phyloP scores from a whole-genome alignment of 2,797 vertebrate genomes.

The Bucorvus abyssinicus region DNA sequence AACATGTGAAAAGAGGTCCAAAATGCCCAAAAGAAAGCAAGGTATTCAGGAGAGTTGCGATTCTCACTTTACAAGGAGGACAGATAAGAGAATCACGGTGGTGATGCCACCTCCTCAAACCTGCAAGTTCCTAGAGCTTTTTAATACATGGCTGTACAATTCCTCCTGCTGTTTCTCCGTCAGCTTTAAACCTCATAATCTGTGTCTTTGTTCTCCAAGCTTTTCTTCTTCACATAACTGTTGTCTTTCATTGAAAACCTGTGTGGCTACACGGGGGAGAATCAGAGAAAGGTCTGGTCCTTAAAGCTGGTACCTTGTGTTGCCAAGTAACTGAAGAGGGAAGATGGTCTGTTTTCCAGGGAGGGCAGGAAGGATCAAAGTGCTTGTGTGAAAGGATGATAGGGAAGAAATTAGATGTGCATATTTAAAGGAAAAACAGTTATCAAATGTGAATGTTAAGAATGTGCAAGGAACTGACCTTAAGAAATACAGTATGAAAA shows the following conservation, averaged over 20 bases:
- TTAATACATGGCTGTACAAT: background rate
- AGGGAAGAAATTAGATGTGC: background rate
- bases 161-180: background rate
- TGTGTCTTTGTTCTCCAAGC: background rate
- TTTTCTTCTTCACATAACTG: background rate
- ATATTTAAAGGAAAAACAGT: background rate
- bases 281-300: background rate
- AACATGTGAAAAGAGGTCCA: background rate
- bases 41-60: background rate
- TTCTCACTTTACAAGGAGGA: background rate
- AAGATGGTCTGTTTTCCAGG: background rate
- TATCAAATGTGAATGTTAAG: background rate
- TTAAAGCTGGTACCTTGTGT: background rate
- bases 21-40: background rate
- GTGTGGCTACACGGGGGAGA: background rate
- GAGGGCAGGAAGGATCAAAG: background rate
- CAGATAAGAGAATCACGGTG: background rate
- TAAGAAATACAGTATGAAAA: accelerated
- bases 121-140: background rate
- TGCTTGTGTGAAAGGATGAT: background rate
- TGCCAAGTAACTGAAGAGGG: background rate
- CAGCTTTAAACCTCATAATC: background rate
- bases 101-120: background rate
- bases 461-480: background rate
- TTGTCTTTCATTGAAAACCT: background rate